Evolutionary conservation across 2,888 invertebrate species (phyloP), one percentile per base, ranked within the genome.

Genomic region (Sipha maydis): DNA sequence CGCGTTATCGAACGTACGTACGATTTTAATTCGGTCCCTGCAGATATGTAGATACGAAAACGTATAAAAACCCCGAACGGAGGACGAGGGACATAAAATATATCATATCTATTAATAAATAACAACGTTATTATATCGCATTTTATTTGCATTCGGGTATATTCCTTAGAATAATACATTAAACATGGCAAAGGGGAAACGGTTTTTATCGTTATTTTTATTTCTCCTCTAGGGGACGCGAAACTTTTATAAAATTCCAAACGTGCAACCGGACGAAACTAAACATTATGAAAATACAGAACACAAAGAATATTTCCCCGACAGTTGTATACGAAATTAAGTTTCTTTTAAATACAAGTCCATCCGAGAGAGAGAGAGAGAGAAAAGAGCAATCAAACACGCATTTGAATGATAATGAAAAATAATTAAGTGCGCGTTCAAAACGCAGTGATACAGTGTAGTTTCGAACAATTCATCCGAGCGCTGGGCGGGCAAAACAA

Each of bases 211-310:
- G 61, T 76, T 84, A 84, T 76, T 75, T 84, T 84, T 84, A 84
- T 84, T 84, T 67, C 61, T 67, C 41, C 84, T 61, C 76, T 28
- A 76, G 76, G 84, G 76, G 84, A 76, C 41, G 84, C 38, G 25
- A 80, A 84, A 84, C 61, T 84, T 84, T 76, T 84, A 84, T 61
- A 38, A 76, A 84, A 75, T 31, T 61, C 84, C 84, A 76, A 84
- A 83, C 25, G 76, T 61, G 84, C 28, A 84, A 67, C 76, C 41
- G 84, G 84, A 41, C 61, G 56, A 38, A 38, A 75, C 83, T 54
- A 19, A 76, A 76, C 41, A 19, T 31, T 61, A 48, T 48, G 1
- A 48, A 48, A 14, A 48, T 14, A 48, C 48, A 48, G 41, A 84
- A 84, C 28, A 61, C 7, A 28, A 84, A 14, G 31, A 76, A 76